Percentiles rank a stretch among this genome's conserved stretches.
phyloP scores from a whole-genome alignment of 2,888 invertebrate species.

The Achlya flavicornis region DNA sequence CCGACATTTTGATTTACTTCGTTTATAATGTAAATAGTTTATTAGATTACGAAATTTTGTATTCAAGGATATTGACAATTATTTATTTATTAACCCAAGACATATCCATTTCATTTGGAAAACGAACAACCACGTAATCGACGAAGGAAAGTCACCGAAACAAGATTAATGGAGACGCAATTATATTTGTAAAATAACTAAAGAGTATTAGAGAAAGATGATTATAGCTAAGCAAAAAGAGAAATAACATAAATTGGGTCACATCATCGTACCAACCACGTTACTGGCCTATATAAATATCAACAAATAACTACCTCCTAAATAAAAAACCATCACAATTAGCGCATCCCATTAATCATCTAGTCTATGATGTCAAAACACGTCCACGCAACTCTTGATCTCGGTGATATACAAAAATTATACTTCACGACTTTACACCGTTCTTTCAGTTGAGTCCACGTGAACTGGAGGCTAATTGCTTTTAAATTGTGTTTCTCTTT shows the following conservation, averaged over 20 bases:
- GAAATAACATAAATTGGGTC: conserved; percentile 18
- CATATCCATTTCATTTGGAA: too few species aligned
- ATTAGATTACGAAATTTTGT: conserved; percentile 17
- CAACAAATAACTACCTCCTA: conserved; percentile 64
- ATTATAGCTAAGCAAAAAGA: not conserved
- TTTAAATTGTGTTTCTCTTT: conserved; percentile 49
- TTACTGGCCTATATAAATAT: conserved; percentile 69
- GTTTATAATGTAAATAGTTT: conserved; percentile 38
- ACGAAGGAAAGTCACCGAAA: too few species aligned
- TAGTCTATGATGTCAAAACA: conserved; percentile 71
- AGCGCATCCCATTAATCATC: conserved; percentile 74
- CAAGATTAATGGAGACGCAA: too few species aligned
- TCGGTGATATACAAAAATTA: conserved; percentile 58
- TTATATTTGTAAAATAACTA: too few species aligned
- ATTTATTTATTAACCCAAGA: not conserved
- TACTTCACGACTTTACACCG: conserved; percentile 48
- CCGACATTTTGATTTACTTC: conserved; percentile 43
- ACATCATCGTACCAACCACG: conserved; percentile 18
- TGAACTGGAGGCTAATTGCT: conserved; percentile 56
- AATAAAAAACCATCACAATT: conserved; percentile 69
- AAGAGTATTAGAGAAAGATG: too few species aligned
- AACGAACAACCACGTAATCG: too few species aligned
- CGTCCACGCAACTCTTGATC: conserved; percentile 71
- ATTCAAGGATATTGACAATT: conserved; percentile 19
- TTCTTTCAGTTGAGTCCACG: conserved; percentile 19